phyloP scores from a whole-genome alignment of 2,113 vertebrate genomes.

The Ellobius talpinus region DNA sequence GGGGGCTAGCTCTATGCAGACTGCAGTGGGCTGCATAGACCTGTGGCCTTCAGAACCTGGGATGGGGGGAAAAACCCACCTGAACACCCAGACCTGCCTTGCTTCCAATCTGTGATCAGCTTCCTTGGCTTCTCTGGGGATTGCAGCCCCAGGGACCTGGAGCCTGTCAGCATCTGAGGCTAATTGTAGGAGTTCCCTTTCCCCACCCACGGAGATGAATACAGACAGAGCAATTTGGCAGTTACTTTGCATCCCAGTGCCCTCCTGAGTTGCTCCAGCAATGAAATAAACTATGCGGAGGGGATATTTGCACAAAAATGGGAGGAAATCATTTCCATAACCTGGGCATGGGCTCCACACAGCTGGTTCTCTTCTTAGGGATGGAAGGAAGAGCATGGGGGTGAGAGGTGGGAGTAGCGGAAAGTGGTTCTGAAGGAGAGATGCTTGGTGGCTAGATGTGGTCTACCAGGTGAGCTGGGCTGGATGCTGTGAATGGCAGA shows the following conservation, averaged over 20 bases:
- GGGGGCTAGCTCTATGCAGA: background rate
- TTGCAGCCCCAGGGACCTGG: background rate
- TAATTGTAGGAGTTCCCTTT: slow-evolving; percentile 77
- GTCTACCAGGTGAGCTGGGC: background rate
- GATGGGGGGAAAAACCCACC: no score
- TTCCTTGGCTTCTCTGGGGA: background rate
- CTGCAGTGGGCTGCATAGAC: no score
- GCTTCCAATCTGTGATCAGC: background rate
- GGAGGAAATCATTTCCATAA: background rate
- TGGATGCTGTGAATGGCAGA: background rate
- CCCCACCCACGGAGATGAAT: slow-evolving; percentile 76
- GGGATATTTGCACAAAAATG: slow-evolving; percentile 54
- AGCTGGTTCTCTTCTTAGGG: background rate
- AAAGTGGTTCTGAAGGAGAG: background rate
- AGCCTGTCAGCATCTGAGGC: slow-evolving; percentile 73
- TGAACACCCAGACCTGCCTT: background rate
- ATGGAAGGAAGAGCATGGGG: background rate
- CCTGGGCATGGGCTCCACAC: background rate
- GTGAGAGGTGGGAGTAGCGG: background rate
- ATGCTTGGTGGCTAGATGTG: background rate
- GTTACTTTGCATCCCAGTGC: slow-evolving; percentile 61
- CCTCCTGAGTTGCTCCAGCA: slow-evolving; percentile 61
- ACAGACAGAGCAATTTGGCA: slow-evolving; percentile 73
- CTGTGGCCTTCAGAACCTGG: background rate
- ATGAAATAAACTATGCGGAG: slow-evolving; percentile 24